phyloP scores from a whole-genome alignment of 2,797 vertebrate genomes.

The Chelidonichthys spinosus region DNA sequence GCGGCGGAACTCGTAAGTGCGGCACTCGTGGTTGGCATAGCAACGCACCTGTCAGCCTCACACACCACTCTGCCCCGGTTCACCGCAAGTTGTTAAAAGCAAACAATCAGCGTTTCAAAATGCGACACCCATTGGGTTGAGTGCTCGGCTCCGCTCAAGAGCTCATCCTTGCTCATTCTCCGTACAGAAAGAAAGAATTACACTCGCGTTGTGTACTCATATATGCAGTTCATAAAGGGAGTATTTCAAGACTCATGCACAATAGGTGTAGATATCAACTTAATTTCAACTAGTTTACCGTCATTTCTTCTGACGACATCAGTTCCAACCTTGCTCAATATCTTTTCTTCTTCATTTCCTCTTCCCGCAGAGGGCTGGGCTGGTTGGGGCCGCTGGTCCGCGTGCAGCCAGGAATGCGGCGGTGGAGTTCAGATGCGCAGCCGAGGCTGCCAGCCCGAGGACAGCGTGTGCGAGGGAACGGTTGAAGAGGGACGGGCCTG shows the following conservation, averaged over 20 bases:
- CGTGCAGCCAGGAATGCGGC: slow-evolving; percentile 96
- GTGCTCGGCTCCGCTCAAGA: slow-evolving; percentile 22
- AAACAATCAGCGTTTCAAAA: slow-evolving; percentile 61
- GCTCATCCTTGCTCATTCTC: slow-evolving; percentile 15
- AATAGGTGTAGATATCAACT: neutral
- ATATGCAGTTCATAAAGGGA: slow-evolving; percentile 4
- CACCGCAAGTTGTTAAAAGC: slow-evolving; percentile 51
- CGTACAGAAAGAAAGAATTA: slow-evolving; percentile 27
- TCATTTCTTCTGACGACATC: neutral
- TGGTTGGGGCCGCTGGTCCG: slow-evolving; percentile 94
- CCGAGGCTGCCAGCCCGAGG: slow-evolving; percentile 89
- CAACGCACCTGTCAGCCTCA: slow-evolving; percentile 63
- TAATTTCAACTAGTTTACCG: neutral
- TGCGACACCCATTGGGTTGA: slow-evolving; percentile 20
- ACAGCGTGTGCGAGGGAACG: slow-evolving; percentile 90
- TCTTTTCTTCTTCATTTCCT: slow-evolving; percentile 7
- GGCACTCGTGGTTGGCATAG: slow-evolving; percentile 73
- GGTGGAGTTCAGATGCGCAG: slow-evolving; percentile 95
- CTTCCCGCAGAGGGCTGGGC: slow-evolving; percentile 90
- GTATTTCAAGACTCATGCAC: slow-evolving; percentile 11
- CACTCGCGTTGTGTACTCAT: slow-evolving; percentile 35
- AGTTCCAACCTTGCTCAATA: slow-evolving; percentile 16
- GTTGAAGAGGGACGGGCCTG: slow-evolving; percentile 95
- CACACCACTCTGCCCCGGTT: slow-evolving; percentile 35
- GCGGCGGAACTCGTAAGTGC: slow-evolving; percentile 72